Percentiles rank a stretch among this genome's conserved stretches.
Evolutionary conservation across 2,888 invertebrate genomes (phyloP).

Genomic region (Rhaphigaster nebulosa): DNA sequence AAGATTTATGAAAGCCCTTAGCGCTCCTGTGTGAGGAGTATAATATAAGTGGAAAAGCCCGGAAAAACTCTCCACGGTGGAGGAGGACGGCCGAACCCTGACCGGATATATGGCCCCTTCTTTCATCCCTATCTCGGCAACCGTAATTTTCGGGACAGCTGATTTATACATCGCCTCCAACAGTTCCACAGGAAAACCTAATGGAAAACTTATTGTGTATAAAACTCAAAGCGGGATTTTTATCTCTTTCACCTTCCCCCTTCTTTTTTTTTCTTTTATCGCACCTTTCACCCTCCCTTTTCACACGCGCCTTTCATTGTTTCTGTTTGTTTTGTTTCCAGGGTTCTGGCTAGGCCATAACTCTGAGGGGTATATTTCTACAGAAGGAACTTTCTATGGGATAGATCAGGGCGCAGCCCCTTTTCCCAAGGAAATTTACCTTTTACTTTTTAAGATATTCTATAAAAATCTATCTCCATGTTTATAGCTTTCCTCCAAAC

Average conservation of each 20-base stretch:
- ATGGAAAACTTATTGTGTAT: conserved; percentile 64
- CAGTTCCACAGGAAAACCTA: conserved; percentile 55
- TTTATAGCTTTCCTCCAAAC: no score
- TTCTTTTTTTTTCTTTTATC: conserved; percentile 65
- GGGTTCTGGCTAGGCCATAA: not conserved
- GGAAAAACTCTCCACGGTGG: conserved; percentile 66
- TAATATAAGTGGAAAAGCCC: conserved; percentile 48
- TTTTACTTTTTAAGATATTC: not conserved
- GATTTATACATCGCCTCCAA: conserved; percentile 61
- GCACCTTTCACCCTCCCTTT: conserved; percentile 34
- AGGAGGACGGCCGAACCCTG: conserved; percentile 7
- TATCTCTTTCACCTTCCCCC: conserved; percentile 63
- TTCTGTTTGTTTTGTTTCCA: conserved; percentile 49
- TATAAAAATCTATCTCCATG: not conserved
- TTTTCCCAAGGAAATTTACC: not conserved
- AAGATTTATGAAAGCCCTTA: conserved; percentile 91
- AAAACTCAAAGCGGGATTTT: conserved; percentile 61
- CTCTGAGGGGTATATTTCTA: conserved; percentile 31
- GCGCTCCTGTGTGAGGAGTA: conserved; percentile 60
- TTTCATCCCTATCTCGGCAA: conserved; percentile 64
- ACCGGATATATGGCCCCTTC: conserved; percentile 63
- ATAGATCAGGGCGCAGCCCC: not conserved
- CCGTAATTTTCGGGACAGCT: conserved; percentile 63
- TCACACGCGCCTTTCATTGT: conserved; percentile 37
- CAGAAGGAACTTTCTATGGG: not conserved